Percentiles rank a stretch among this genome's conserved stretches.
phyloP scores from a whole-genome alignment of 2,888 invertebrate genomes.

The Drosophila subsilvestris region DNA sequence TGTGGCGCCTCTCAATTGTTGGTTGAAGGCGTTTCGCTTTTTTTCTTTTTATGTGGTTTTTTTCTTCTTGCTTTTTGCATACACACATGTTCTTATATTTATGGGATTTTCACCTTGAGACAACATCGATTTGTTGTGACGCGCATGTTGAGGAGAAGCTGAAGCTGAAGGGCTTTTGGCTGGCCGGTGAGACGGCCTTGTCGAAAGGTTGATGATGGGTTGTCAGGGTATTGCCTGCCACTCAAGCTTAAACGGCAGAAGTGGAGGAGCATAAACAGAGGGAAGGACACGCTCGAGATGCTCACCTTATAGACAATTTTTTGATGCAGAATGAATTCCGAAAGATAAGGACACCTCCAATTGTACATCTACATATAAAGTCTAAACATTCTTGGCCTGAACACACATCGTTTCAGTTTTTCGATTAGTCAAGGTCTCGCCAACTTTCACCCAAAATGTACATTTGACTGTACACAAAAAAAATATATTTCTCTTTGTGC shows the following conservation, averaged over 20 bases:
- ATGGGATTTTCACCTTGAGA: slow-evolving; percentile 72
- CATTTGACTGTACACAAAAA: no score
- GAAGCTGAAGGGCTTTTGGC: slow-evolving; percentile 6
- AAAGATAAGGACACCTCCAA: neutral
- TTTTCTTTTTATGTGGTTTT: slow-evolving; percentile 44
- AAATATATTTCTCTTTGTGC: no score
- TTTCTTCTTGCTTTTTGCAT: slow-evolving; percentile 33
- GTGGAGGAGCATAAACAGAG: slow-evolving; percentile 13
- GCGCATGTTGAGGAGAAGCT: slow-evolving; percentile 28
- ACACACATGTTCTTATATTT: slow-evolving; percentile 53
- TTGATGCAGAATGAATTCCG: neutral
- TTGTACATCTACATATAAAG: slow-evolving; percentile 6
- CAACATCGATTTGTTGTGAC: slow-evolving; percentile 76
- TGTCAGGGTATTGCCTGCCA: slow-evolving; percentile 9
- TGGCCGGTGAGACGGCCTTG: slow-evolving; percentile 43
- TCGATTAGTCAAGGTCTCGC: no score
- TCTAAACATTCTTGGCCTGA: neutral
- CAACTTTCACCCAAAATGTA: no score
- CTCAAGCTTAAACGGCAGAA: neutral
- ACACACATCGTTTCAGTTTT: neutral
- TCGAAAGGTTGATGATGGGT: slow-evolving; percentile 30
- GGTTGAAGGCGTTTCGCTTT: slow-evolving; percentile 37
- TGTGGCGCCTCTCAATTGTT: slow-evolving; percentile 39
- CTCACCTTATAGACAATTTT: neutral
- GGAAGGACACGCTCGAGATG: slow-evolving; percentile 22